A percentile compares a stretch with the other conserved stretches of the same genome.
Evolutionary conservation across 2,113 vertebrate species (phyloP).

Genomic region (Antidorcas marsupialis): DNA sequence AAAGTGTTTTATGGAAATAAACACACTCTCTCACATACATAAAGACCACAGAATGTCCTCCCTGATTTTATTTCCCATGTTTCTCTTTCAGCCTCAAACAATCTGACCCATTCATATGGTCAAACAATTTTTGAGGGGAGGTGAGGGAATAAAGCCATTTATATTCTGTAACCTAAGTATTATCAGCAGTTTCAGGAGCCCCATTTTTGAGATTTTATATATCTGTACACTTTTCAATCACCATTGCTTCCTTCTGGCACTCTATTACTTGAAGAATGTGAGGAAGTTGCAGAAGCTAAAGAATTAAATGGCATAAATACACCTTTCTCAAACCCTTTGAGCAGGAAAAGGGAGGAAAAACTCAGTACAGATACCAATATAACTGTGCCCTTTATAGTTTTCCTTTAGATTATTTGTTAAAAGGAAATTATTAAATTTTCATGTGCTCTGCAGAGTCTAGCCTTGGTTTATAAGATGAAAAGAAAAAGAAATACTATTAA

Average conservation of each 20-base stretch:
- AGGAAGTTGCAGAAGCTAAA: not conserved
- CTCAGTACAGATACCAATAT: not conserved
- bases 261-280: not conserved
- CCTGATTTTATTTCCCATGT: not conserved
- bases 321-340: constrained; percentile 22
- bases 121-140: not conserved
- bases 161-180: not conserved
- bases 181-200: not conserved
- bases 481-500: constrained; percentile 23
- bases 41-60: not conserved
- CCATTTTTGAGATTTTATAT: not conserved
- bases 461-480: constrained; percentile 13
- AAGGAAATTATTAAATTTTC: constrained; percentile 60
- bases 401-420: constrained; percentile 49
- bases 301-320: constrained; percentile 34
- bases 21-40: not conserved
- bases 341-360: constrained; percentile 15
- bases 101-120: not conserved
- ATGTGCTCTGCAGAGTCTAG: constrained; percentile 10
- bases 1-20: not conserved
- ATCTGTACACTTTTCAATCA: not conserved
- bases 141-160: not conserved
- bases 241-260: not conserved
- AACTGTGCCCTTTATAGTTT: constrained; percentile 28
- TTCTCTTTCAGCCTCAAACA: not conserved